phyloP scores from a whole-genome alignment of 2,113 vertebrate genomes.

The Gopherus evgoodei region DNA sequence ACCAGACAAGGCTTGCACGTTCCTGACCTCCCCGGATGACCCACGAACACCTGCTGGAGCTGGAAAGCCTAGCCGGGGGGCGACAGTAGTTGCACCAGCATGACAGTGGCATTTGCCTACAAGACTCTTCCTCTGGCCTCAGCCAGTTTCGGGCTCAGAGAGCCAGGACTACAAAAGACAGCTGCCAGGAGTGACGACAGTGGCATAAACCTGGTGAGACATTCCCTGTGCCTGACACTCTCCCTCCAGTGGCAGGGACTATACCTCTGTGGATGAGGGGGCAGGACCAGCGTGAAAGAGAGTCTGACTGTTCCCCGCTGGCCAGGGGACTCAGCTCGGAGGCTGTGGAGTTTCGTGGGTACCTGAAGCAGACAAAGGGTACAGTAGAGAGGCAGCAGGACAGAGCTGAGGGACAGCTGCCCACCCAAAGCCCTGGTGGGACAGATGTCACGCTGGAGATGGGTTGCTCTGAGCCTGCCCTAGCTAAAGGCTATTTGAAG shows the following conservation, averaged over 20 bases:
- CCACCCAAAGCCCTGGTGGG: not conserved
- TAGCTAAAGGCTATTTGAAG: constrained; percentile 75
- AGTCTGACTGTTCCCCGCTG: rapidly evolving
- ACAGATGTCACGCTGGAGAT: rapidly evolving
- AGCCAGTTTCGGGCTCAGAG: rapidly evolving
- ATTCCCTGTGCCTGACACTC: rapidly evolving
- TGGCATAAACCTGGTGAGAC: constrained; percentile 16
- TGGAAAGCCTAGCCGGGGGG: rapidly evolving
- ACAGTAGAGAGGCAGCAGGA: not conserved
- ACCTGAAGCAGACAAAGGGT: constrained; percentile 71
- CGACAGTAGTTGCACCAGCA: constrained; percentile 63
- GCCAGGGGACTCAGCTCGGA: rapidly evolving
- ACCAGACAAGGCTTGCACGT: not conserved
- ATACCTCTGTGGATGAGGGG: rapidly evolving
- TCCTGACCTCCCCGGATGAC: rapidly evolving
- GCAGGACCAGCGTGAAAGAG: rapidly evolving
- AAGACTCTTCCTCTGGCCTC: not conserved
- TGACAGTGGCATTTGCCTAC: constrained; percentile 76
- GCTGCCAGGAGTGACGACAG: constrained; percentile 6
- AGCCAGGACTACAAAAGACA: constrained; percentile 22
- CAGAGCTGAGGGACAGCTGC: rapidly evolving
- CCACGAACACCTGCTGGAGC: rapidly evolving
- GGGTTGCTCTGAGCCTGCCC: not conserved
- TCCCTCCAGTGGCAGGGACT: rapidly evolving
- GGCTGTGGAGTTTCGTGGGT: constrained; percentile 54